Conservation (phyloP, 2,113 vertebrate genomes). For the Albula goreensis region DNA sequence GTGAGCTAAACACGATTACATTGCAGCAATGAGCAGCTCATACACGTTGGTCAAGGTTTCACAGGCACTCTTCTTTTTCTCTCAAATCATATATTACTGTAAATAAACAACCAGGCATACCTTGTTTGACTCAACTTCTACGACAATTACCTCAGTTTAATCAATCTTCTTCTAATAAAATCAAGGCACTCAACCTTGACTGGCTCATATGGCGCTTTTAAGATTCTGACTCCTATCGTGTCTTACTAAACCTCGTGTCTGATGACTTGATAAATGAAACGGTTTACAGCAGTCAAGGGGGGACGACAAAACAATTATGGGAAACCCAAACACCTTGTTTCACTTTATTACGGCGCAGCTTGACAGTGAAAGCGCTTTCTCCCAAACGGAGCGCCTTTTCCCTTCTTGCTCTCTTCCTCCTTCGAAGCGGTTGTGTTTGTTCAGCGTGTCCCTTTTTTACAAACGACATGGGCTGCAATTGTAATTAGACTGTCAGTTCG, state of each 20-base stretch:
- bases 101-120: neutral
- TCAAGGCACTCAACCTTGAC: neutral
- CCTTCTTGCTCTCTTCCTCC: neutral
- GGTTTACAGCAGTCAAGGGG: neutral
- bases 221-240: neutral
- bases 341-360: neutral
- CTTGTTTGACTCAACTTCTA: neutral
- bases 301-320: neutral
- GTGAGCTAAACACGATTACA: neutral
- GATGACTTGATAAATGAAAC: conserved; percentile 6
- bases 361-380: neutral
- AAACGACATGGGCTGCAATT: neutral
- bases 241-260: neutral
- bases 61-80: neutral
- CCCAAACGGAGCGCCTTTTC: neutral
- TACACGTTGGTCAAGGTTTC: neutral
- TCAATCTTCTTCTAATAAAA: neutral
- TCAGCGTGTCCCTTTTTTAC: neutral
- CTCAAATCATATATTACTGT: neutral
- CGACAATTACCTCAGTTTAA: conserved; percentile 1
- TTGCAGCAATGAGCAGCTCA: neutral
- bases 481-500: conserved; percentile 10
- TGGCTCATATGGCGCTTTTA: neutral
- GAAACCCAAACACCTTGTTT: neutral
- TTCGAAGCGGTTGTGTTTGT: neutral